Evolutionary conservation across 2,113 vertebrate species (phyloP).

Genomic region (Seriola quinqueradiata): DNA sequence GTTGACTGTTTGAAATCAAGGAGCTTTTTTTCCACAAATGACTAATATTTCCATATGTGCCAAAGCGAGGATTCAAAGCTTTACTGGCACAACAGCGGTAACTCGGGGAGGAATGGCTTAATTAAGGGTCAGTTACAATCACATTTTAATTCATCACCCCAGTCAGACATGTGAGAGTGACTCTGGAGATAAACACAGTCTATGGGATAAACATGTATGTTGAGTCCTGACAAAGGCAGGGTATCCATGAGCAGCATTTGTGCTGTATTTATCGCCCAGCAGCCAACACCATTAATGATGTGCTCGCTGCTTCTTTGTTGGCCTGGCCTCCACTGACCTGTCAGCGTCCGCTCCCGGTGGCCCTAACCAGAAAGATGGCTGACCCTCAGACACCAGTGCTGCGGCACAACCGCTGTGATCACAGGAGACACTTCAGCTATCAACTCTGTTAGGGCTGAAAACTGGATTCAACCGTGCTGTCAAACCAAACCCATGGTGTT

Average conservation of each 20-base stretch:
- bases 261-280: conserved; percentile 38
- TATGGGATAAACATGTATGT: background rate
- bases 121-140: background rate
- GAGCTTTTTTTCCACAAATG: background rate
- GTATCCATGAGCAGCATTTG: background rate
- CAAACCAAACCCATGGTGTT: conserved; percentile 26
- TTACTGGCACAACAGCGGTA: background rate
- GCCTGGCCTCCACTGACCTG: conserved; percentile 8
- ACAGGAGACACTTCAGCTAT: conserved; percentile 15
- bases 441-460: conserved; percentile 31
- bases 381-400: background rate
- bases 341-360: background rate
- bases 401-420: conserved; percentile 14
- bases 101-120: background rate
- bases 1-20: background rate
- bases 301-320: conserved; percentile 21
- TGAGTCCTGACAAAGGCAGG: background rate
- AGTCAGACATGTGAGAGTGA: background rate
- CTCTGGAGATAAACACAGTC: background rate
- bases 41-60: background rate
- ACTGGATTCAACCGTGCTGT: conserved; percentile 21
- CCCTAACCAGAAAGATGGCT: conserved; percentile 6
- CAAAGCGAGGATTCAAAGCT: background rate
- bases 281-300: conserved; percentile 38
- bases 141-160: background rate